These are phyloP conservation scores for Bombyx mori DNA, from an alignment of 1,140 invertebrate genomes.

Conservation along the genomic window ASM3026992v2 NC_085116.1:5549001-5549500, in stretches of 20 bases:
- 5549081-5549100: constrained; percentile 19
- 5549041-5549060: constrained; percentile 31
- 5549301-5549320: constrained; percentile 18
- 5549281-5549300: constrained; percentile 13
- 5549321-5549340: constrained; percentile 25
- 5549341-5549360: constrained; percentile 38
- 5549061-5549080: constrained; percentile 37
- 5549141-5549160: constrained; percentile 3
- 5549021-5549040: constrained; percentile 16
- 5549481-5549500: constrained; percentile 6
- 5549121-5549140: constrained; percentile 4
- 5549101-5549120: constrained; percentile 8
- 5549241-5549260: constrained; percentile 32
- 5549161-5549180: constrained; percentile 14
- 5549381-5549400: constrained; percentile 13
- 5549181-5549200: constrained; percentile 67
- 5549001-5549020: constrained; percentile 12
- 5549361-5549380: constrained; percentile 27
- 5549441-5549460: constrained; percentile 19
- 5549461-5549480: constrained; percentile 3
- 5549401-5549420: constrained; percentile 17
- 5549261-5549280: constrained; percentile 29
- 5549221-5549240: constrained; percentile 36
- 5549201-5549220: constrained; percentile 63
- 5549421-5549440: constrained; percentile 13